Percentiles rank a stretch among this genome's conserved stretches.
These are phyloP conservation scores for Bicyclus anynana DNA, from an alignment of 1,140 invertebrate genomes.

Conservation along the genomic window DNA sequence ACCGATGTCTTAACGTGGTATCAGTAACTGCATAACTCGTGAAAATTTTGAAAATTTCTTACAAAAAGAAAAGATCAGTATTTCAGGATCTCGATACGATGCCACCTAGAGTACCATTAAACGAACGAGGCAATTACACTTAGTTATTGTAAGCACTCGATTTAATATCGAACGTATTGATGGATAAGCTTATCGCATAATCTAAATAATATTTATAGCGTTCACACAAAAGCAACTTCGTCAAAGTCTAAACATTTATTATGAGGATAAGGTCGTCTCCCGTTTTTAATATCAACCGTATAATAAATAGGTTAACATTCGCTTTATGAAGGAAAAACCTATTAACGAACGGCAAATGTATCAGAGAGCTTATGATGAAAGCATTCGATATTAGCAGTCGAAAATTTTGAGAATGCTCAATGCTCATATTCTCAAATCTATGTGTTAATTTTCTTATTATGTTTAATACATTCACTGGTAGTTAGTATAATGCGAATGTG, in stretches of 20 bases:
- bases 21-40: no score
- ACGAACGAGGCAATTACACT: no score
- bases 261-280: conserved; percentile 46
- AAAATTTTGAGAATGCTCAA: not conserved
- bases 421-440: no score
- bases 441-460: not conserved
- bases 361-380: conserved; percentile 42
- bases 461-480: no score
- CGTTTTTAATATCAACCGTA: conserved; percentile 71
- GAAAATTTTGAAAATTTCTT: no score
- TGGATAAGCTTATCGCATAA: not conserved
- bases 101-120: no score
- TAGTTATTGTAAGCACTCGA: not conserved
- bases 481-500: no score
- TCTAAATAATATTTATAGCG: conserved; percentile 7
- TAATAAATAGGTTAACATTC: conserved; percentile 76
- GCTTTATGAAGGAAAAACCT: conserved; percentile 74
- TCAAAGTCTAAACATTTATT: conserved; percentile 58
- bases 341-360: conserved; percentile 72
- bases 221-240: conserved; percentile 32
- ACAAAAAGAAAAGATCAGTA: no score
- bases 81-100: no score
- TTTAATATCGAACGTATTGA: not conserved
- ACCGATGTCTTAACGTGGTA: no score
- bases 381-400: conserved; percentile 22